Evolutionary conservation across 2,113 vertebrate genomes (phyloP), one percentile per base, ranked within the genome.

Genomic region (Myiopsitta monachus): DNA sequence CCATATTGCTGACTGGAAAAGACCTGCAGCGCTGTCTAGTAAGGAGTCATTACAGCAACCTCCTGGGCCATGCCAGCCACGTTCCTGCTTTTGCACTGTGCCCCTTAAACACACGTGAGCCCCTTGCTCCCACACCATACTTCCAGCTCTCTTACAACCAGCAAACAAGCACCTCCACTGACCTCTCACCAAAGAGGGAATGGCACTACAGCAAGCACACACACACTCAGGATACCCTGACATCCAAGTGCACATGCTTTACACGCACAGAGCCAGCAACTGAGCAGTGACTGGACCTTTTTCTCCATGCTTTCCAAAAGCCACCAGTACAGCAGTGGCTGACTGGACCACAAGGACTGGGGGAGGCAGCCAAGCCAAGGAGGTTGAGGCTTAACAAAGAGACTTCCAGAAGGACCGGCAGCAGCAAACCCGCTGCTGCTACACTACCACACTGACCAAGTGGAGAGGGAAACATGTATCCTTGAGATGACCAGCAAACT

Each of bases 101-200:
- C 28, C 22, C 24, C 46, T 46, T 10, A 23, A 1, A 7, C 17
- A 38, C 0, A 0, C 7, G 2, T 2, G 9, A 86, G 14, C 6
- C 11, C 19, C 41, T 14, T 0, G 0, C 33, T 76, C 3, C 1
- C 49, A 52, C 36, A 21, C 6, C 0, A 0, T 12, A 27, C 49
- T 43, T 51, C 24, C 76, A 88, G 57, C 63, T 69, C 49, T 28
- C 14, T 18, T n/a, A 63, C 27, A 33, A 11, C 15, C 47, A 59
- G 51, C 3, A 33, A 39, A 36, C 4, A 9, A 33, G 31, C 23
- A 87, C 18, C 14, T 68, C n/a, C 9, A 5, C 26, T 28, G 55
- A 66, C 18, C 51, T 26, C 30, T n/a, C 23, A 31, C 9, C n/a
- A 11, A n/a, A 13, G 18, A n/a, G 11, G 30, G 39, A 74, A 11